Evolutionary conservation across 2,113 vertebrate genomes (phyloP), one percentile per base, ranked within the genome.

Genomic region (Nettapus auritus): DNA sequence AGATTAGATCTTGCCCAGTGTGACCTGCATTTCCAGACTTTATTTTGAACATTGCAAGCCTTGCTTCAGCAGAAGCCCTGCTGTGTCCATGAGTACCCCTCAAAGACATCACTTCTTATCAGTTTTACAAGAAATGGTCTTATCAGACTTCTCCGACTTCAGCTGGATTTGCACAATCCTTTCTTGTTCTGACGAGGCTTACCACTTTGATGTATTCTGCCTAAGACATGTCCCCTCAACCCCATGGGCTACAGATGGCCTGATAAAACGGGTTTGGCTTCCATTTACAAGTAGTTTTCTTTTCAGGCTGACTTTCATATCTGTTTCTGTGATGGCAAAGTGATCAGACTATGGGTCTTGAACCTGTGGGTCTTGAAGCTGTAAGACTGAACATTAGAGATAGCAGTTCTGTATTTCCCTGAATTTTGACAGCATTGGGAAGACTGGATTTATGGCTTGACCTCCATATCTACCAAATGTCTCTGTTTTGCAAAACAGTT

Each of bases 131-230:
- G 25, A 63, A 36, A 76, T 33, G 36, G 7, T 40, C 29, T 83
- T 90, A 50, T n/a, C 56, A 53, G 46, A 78, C 38, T 83, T 74
- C 64, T 80, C 69, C 46, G 57, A 85, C 46, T 89, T 84, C 42
- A 75, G 56, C 42, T 77, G 79, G 26, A 11, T 86, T 67, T 40
- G 15, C 56, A 73, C 46, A 84, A 59, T 76, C 38, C 42, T 22
- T 93, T 92, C 75, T 75, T 93, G 56, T 73, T 91, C 73, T 93
- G 60, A 71, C 52, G 70, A 86, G 68, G 23, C 29, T 78, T 74
- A 71, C 36, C 17, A n/a, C 52, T 64, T 78, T 3, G 17, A 62
- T 68, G 71, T 88, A 64, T 79, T 44, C 31, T 50, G 23, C 55
- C 26, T 63, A 4, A 64, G 53, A 50, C 15, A 33, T 62, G 66